phyloP scores from a whole-genome alignment of 2,888 invertebrate genomes.

The Nineta flava region DNA sequence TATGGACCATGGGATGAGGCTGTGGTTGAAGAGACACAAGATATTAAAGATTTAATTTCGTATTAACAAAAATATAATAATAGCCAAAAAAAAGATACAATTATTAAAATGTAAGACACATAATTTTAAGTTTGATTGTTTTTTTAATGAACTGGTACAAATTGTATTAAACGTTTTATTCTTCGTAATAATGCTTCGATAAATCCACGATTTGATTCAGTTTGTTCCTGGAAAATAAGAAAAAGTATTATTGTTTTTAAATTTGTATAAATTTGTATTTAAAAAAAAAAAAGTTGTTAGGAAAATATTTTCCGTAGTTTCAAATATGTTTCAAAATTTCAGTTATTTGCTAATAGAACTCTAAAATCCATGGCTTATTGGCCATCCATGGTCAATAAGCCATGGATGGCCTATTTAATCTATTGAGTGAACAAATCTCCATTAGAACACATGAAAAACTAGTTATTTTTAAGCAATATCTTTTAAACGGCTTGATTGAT shows the following conservation, averaged over 20 bases:
- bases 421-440: too few species aligned
- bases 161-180: conserved; percentile 65
- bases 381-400: too few species aligned
- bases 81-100: background rate
- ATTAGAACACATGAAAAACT: too few species aligned
- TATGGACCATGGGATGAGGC: conserved; percentile 99
- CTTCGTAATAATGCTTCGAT: conserved; percentile 59
- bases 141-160: conserved; percentile 40
- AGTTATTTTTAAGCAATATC: too few species aligned
- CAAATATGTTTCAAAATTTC: background rate
- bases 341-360: too few species aligned
- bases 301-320: background rate
- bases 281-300: conserved; percentile 7
- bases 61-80: conserved; percentile 1
- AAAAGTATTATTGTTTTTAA: too few species aligned
- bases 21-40: conserved; percentile 46
- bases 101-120: background rate
- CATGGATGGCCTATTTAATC: too few species aligned
- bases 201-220: conserved; percentile 49
- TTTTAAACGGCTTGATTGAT: too few species aligned
- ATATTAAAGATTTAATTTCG: conserved; percentile 20
- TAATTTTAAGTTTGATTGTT: background rate
- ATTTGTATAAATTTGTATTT: too few species aligned
- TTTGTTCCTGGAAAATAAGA: conserved; percentile 35
- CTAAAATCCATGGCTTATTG: too few species aligned